Base-by-base conservation (phyloP, 1,140 invertebrate genomes). In the Neodiprion virginianus region DNA sequence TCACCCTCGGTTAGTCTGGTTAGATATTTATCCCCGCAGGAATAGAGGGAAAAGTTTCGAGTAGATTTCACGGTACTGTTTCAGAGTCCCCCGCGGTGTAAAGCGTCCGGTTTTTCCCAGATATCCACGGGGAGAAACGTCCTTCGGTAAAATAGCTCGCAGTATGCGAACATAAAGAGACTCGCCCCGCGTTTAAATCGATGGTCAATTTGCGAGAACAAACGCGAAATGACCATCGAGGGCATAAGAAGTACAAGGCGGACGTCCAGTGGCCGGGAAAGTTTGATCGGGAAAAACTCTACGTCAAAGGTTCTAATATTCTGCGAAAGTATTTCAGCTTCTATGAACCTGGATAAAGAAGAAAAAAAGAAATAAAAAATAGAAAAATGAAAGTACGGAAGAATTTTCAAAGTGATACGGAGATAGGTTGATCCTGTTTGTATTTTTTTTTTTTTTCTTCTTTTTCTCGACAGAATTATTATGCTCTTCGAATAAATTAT, bases 31-130 rank as follows among this genome's bases (percentile, higher is more conserved):
- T 17, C n/a, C 53, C 53, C 53, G 11, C n/a, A 17, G 53, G 53
- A 61, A 61, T 17, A 14, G 53, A 61, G 53, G n/a, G 53, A 61
- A 61, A 61, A 61, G 53, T 61, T 61, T 61, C 53, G 53, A 61
- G 53, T 61, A 61, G 53, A 61, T 61, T 61, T 61, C 8, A 61
- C 53, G 53, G 53, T 61, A 14, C 53, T 61, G n/a, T 61, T 61
- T 61, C 11, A 14, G n/a, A 21, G 3, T 17, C 53, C 53, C 53
- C n/a, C 11, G 53, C 28, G 53, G 53, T 61, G 53, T 61, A 61
- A 61, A 61, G 28, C 53, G 53, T 14, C n/a, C 53, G 11, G 53
- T 61, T 61, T 61, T 61, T 61, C n/a, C 5, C n/a, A 9, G 53
- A 61, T 12, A 61, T 61, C 53, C 11, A 61, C 53, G 4, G 53